Evolutionary conservation across 1,140 invertebrate species (phyloP), one percentile per base, ranked within the genome.

Genomic region (Nilaparvata lugens): DNA sequence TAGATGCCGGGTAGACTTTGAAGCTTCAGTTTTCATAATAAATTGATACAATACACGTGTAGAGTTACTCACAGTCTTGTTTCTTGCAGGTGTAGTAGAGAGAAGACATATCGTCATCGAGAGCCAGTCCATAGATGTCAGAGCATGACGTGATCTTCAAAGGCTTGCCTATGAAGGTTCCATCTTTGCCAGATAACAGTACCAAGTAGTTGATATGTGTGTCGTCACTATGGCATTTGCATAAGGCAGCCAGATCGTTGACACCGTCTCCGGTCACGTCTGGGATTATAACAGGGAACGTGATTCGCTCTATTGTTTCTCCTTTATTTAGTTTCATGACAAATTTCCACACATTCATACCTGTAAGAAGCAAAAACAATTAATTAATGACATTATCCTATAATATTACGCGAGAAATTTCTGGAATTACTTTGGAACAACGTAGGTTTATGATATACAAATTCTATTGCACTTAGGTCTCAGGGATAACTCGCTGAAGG

Each of bases 201-300:
- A 48, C 45, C 2, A 48, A 16, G 11, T 48, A 48, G 21, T 48
- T 18, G 21, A 18, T 23, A 19, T 48, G 16, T 7, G 2, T 11
- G 21, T 48, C 16, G 5, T 16, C 6, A 3, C 19, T 23, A 6
- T 19, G 16, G 14, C 21, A 48, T 18, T 61, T 58, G 9, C 48
- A 56, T 11, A 28, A 72, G 74, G 52, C 78, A 13, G 88, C 67
- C 28, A 90, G 73, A 66, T 89, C 88, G 66, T 79, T 75, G 1
- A 86, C 76, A 53, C 78, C 78, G 73, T 90, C 87, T 2, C 77
- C 77, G 73, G 89, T 79, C 21, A 88, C 73, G 71, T 90, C 88
- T 28, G 84, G 81, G 48, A 88, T 65, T n/a, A 85, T 69, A 13
- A 87, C 67, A 1, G 87, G 87, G 65, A 89, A 83, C 65, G 85